Evolutionary conservation across 1,140 invertebrate species (phyloP), one percentile per base, ranked within the genome.

Genomic region (Bathynomus jamesi): DNA sequence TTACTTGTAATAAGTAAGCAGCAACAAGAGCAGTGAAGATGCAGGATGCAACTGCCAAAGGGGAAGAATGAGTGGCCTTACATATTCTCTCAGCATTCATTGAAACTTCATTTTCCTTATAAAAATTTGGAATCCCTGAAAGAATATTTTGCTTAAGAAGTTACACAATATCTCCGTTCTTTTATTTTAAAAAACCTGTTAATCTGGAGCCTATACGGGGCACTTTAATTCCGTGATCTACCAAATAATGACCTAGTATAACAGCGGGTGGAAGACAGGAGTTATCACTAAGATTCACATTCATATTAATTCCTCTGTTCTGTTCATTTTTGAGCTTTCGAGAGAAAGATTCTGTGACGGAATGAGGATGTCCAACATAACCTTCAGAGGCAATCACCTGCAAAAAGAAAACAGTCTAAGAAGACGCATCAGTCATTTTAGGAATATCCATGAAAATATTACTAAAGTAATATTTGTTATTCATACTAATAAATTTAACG

Each of bases 261-360:
- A 75, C 62, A 7, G 74, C 66, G 61, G 74, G 31, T 24, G 74
- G 70, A 31, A 75, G 70, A 30, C 74, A 75, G 0, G 74, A 71
- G 40, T 75, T 75, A 65, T 75, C 74, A 30, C 65, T 69, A 13
- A 66, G 61, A 69, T 75, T 69, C 21, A 60, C 17, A 13, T 24
- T 60, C 21, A 46, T 27, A 28, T 61, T 40, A 13, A 72, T 66
- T 40, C 71, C 74, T 40, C 74, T 40, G 29, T 62, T 46, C 21
- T 53, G 61, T 53, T 75, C 74, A 32, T 71, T 63, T 61, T 71
- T 75, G 8, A 69, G 61, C n/a, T 69, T 60, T 24, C 60, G 68
- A 29, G 68, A 69, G 4, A 72, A 28, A 40, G 66, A 27, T 28
- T 75, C 61, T 28, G 70, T 62, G 62, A 31, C 66, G 31, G 46